Percentiles rank a stretch among this genome's conserved stretches.
Evolutionary conservation across 2,888 invertebrate genomes (phyloP).

Genomic region (Andrena hattorfiana): DNA sequence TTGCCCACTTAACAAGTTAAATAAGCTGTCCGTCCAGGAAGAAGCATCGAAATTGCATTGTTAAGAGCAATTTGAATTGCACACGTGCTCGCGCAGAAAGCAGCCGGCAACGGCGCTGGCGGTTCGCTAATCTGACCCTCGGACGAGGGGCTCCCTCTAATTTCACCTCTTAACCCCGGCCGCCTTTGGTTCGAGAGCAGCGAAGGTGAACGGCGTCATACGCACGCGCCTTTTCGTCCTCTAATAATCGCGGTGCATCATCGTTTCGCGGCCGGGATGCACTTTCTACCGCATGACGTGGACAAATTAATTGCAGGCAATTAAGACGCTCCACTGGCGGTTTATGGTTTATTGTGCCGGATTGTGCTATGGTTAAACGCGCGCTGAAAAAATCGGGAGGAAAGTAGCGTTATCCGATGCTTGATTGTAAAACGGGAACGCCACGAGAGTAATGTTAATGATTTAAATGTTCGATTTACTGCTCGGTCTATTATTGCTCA

Average conservation of each 20-base stretch:
- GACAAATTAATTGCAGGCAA: constrained; percentile 59
- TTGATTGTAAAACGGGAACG: constrained; percentile 33
- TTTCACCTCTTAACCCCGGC: constrained; percentile 71
- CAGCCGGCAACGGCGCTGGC: background rate
- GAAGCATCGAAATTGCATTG: background rate
- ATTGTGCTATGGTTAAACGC: constrained; percentile 19
- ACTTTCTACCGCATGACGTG: constrained; percentile 60
- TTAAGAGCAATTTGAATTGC: background rate
- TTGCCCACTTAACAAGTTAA: background rate
- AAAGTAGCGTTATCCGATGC: constrained; percentile 51
- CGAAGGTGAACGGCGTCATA: constrained; percentile 59
- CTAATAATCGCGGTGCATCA: constrained; percentile 33
- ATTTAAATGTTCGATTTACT: constrained; percentile 26
- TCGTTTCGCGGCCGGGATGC: constrained; percentile 21
- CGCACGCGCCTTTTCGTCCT: constrained; percentile 50
- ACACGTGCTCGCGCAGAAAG: constrained; percentile 3
- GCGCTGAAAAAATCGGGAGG: constrained; percentile 24
- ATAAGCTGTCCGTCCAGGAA: background rate
- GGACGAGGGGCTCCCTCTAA: constrained; percentile 53
- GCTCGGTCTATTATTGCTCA: constrained; percentile 9
- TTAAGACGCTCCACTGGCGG: constrained; percentile 45
- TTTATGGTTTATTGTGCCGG: constrained; percentile 54
- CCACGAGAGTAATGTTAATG: constrained; percentile 13
- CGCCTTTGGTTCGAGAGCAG: constrained; percentile 39
- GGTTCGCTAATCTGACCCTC: constrained; percentile 45